phyloP scores from a whole-genome alignment of 2,888 invertebrate species.

The Lapara coniferarum region DNA sequence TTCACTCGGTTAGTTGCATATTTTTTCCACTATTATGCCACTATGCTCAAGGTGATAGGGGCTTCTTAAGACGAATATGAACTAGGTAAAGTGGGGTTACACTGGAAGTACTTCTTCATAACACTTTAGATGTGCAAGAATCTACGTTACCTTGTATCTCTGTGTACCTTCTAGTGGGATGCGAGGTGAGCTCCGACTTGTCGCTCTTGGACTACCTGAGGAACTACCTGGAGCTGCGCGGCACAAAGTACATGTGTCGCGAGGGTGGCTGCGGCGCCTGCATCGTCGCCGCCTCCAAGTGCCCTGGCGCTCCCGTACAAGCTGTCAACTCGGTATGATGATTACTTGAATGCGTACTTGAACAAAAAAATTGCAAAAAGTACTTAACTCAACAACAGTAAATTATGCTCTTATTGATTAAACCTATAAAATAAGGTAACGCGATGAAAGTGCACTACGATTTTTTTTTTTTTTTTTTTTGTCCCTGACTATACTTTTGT shows the following conservation, averaged over 20 bases:
- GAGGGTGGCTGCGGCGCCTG: constrained; percentile 89
- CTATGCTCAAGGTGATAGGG: too few relatives aligned
- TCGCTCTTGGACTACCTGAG: constrained; percentile 84
- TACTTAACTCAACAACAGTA: too few relatives aligned
- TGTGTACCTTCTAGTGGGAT: constrained; percentile 38
- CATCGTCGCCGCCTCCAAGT: constrained; percentile 69
- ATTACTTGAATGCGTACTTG: not conserved
- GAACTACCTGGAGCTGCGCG: constrained; percentile 78
- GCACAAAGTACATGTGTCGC: constrained; percentile 87
- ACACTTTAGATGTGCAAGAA: not conserved
- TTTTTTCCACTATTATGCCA: too few relatives aligned
- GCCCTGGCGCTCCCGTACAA: constrained; percentile 54
- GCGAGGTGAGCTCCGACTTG: constrained; percentile 38
- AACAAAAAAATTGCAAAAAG: not conserved
- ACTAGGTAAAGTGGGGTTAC: not conserved
- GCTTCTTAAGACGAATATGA: too few relatives aligned
- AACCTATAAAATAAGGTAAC: too few relatives aligned
- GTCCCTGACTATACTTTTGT: too few relatives aligned
- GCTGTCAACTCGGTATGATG: constrained; percentile 86
- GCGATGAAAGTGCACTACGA: too few relatives aligned
- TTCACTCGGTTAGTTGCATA: too few relatives aligned
- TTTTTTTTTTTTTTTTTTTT: too few relatives aligned
- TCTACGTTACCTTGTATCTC: constrained; percentile 2
- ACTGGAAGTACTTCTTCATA: not conserved
- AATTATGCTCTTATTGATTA: too few relatives aligned